These are phyloP conservation scores for Tetramorium simillimum DNA, from an alignment of 1,140 invertebrate genomes.

Conservation along the genomic window DNA sequence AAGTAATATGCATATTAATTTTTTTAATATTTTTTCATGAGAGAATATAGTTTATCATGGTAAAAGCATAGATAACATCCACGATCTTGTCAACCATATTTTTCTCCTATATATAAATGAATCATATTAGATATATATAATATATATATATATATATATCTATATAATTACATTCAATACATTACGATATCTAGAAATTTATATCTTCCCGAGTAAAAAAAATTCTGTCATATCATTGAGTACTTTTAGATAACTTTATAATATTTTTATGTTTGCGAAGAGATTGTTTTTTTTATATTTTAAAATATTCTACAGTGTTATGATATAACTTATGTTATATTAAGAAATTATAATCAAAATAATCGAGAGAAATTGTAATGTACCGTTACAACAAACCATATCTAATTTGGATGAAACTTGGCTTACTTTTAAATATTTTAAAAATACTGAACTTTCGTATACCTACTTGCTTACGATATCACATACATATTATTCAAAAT, in stretches of 20 bases:
- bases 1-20: slow-evolving; percentile 1
- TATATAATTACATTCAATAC: slow-evolving; percentile 22
- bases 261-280: slow-evolving; percentile 39
- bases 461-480: not conserved
- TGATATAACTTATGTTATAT: slow-evolving; percentile 14
- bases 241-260: slow-evolving; percentile 49
- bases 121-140: slow-evolving; percentile 24
- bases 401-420: slow-evolving; percentile 32
- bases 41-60: slow-evolving; percentile 4
- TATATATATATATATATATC: slow-evolving; percentile 30
- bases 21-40: slow-evolving; percentile 48
- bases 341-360: slow-evolving; percentile 46
- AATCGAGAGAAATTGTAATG: not conserved
- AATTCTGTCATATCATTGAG: slow-evolving; percentile 46
- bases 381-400: not conserved
- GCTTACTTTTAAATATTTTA: too few species aligned
- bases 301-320: slow-evolving; percentile 24
- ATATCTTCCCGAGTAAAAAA: slow-evolving; percentile 37
- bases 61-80: slow-evolving; percentile 7
- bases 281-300: slow-evolving; percentile 47
- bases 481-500: not conserved
- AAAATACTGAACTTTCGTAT: not conserved
- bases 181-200: slow-evolving; percentile 24
- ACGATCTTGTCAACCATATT: slow-evolving; percentile 45
- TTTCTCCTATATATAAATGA: slow-evolving; percentile 17